These are phyloP conservation scores for Lacerta bilineata DNA, from an alignment of 2,797 vertebrate species.

Conservation along the genomic window DNA sequence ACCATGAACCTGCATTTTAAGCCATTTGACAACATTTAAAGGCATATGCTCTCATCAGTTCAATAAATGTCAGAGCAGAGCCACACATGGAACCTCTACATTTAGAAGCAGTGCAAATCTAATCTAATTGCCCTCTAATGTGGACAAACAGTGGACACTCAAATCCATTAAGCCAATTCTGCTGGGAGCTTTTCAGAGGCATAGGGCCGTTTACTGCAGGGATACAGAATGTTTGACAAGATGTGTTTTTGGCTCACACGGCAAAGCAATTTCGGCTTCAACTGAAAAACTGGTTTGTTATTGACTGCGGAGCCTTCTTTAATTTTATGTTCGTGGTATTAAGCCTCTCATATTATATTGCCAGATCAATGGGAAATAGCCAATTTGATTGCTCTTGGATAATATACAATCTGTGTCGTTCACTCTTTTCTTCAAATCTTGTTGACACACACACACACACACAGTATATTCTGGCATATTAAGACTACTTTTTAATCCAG, in stretches of 20 bases:
- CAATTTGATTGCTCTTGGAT: neutral
- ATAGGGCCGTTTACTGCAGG: neutral
- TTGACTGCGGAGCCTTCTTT: neutral
- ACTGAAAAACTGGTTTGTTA: neutral
- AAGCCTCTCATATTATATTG: neutral
- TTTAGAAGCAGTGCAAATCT: neutral
- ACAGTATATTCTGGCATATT: too few species aligned
- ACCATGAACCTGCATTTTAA: neutral
- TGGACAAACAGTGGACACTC: neutral
- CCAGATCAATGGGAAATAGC: neutral
- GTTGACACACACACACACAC: neutral
- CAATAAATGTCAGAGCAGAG: neutral
- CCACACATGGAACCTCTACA: neutral
- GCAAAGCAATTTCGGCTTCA: neutral
- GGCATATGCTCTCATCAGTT: neutral
- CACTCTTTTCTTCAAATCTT: neutral
- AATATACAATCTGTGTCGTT: neutral
- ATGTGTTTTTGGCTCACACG: too few species aligned
- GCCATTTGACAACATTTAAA: neutral
- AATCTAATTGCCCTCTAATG: neutral
- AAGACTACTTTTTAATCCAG: too few species aligned
- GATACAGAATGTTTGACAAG: neutral
- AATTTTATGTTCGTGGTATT: neutral
- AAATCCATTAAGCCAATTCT: neutral
- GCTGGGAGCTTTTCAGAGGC: neutral